A percentile compares a stretch with the other conserved stretches of the same genome.
These are phyloP conservation scores for Theonella swinhoei DNA, from an alignment of 37 sponge, comb jelly and placozoan species.

Conservation along the genomic window DNA sequence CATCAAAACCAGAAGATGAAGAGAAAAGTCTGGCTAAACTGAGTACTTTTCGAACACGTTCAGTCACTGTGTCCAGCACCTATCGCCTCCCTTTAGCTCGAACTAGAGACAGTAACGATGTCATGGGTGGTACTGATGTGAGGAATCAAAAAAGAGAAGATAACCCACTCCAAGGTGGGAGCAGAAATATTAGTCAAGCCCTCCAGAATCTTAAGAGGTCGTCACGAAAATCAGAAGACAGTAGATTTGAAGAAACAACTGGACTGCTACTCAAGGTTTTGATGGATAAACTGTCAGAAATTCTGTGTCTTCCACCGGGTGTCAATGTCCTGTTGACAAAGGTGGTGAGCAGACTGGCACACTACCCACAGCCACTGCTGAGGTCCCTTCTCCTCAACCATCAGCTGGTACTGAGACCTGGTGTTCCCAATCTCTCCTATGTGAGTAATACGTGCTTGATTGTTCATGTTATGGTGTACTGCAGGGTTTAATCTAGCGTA, in stretches of 20 bases:
- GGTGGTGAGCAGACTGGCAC: slow-evolving; percentile 62
- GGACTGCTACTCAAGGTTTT: slow-evolving; percentile 75
- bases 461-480: not conserved
- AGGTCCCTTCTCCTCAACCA: slow-evolving; percentile 75
- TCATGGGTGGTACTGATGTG: not conserved
- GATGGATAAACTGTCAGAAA: slow-evolving; percentile 54
- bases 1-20: slow-evolving; percentile 8
- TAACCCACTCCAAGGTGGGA: not conserved
- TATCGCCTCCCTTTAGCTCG: not conserved
- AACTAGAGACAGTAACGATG: not conserved
- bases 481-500: too few relatives aligned
- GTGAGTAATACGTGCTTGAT: slow-evolving; percentile 40
- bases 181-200: not conserved
- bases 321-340: slow-evolving; percentile 63
- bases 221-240: not conserved
- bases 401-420: slow-evolving; percentile 61
- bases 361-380: slow-evolving; percentile 84
- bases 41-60: slow-evolving; percentile 10
- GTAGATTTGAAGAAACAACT: slow-evolving; percentile 35
- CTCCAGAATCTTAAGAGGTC: not conserved
- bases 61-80: slow-evolving; percentile 3
- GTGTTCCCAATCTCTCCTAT: slow-evolving; percentile 60
- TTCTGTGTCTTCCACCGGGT: slow-evolving; percentile 51
- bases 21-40: not conserved
- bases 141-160: not conserved